These are phyloP conservation scores for Lepilemur septentrionalis DNA, from an alignment of 2,797 vertebrate genomes.

Conservation along the genomic window DNA sequence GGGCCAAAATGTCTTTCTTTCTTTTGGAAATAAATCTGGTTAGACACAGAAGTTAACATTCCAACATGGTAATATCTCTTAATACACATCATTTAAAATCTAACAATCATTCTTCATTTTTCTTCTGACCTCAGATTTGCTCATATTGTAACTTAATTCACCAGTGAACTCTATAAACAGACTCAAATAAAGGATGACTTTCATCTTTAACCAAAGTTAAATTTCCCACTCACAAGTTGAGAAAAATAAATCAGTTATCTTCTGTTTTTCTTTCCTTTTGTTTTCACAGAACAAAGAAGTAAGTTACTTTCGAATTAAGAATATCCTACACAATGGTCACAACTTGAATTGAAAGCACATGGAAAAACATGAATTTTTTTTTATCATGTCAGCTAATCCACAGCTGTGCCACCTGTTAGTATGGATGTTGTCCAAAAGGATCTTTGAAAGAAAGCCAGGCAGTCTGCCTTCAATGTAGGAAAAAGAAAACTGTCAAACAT, in stretches of 20 bases:
- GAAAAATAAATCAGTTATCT: not conserved
- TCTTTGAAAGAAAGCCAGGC: conserved; percentile 35
- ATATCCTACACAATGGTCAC: not conserved
- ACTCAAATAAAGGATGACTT: not conserved
- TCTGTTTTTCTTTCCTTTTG: not conserved
- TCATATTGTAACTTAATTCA: not conserved
- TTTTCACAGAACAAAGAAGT: conserved; percentile 25
- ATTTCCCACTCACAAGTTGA: not conserved
- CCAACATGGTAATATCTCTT: not conserved
- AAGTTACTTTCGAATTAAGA: conserved; percentile 24
- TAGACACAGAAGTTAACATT: not conserved
- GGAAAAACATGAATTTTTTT: conserved; percentile 32
- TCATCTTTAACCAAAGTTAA: not conserved
- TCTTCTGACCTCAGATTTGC: not conserved
- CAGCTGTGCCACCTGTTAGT: conserved; percentile 55
- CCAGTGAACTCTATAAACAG: not conserved
- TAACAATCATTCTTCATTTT: not conserved
- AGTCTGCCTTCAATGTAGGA: not conserved
- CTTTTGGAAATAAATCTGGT: not conserved
- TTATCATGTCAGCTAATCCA: conserved; percentile 41
- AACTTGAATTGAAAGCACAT: not conserved
- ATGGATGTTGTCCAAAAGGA: conserved; percentile 18
- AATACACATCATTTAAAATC: not conserved
- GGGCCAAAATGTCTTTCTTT: not conserved
- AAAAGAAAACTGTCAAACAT: not conserved